Percentiles rank a stretch among this genome's conserved stretches.
These are phyloP conservation scores for Acanthopagrus latus DNA, from an alignment of 2,797 vertebrate species.

Conservation along the genomic window DNA sequence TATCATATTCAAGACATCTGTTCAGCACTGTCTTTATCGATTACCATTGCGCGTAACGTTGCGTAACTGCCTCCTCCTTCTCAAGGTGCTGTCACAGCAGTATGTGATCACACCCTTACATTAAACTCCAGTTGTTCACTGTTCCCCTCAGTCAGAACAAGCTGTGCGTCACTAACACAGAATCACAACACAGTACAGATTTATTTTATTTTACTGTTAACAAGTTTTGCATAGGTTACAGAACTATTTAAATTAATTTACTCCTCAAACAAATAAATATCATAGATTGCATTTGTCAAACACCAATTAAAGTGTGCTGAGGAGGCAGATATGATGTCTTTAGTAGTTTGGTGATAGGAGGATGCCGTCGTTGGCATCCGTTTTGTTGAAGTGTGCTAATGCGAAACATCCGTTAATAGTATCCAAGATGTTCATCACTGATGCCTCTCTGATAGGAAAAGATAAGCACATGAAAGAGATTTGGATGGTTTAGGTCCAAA, in stretches of 20 bases:
- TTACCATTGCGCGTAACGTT: neutral
- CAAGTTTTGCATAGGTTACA: neutral
- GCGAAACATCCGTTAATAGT: neutral
- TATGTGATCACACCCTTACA: neutral
- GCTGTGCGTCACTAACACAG: neutral
- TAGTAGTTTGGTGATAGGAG: neutral
- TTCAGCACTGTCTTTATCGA: neutral
- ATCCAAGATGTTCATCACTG: neutral
- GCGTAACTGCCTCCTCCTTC: neutral
- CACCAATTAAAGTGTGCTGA: neutral
- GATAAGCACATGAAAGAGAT: neutral
- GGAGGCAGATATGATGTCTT: neutral
- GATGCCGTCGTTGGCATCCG: neutral
- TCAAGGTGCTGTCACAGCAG: neutral
- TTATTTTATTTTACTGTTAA: neutral
- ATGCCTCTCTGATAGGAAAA: neutral
- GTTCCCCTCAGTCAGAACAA: neutral
- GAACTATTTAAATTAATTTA: neutral
- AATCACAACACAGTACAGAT: neutral
- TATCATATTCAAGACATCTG: conserved; percentile 34
- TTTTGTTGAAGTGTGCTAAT: neutral
- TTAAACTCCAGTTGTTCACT: neutral
- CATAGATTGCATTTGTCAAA: neutral
- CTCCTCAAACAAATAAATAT: neutral
- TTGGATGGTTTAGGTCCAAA: neutral